Evolutionary conservation across 2,888 invertebrate species (phyloP), one percentile per base, ranked within the genome.

Genomic region (Drosophila neotestacea): DNA sequence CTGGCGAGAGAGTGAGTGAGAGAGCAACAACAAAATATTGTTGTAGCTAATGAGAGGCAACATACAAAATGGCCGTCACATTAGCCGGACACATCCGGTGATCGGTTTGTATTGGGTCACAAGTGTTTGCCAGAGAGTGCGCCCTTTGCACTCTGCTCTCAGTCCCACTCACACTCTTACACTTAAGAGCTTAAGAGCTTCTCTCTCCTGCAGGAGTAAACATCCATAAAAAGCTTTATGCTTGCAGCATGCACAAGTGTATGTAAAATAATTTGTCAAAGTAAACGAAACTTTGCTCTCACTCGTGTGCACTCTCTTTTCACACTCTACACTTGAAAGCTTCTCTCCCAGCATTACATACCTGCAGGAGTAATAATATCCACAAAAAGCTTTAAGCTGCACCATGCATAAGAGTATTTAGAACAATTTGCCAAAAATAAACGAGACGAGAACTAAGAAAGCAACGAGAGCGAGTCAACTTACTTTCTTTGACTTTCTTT

Each of bases 81-180:
- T 89, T 82, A 89, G 85, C 70, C 69, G 86, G 70, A 82, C 67
- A 84, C 89, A 85, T 89, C 90, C 86, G 88, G 86, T 88, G 90
- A 79, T 87, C 81, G 79, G 34, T 46, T 22, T 34, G 5, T n/a
- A 30, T 47, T 60, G 65, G 79, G 79, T 64, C 70, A 73, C 80
- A 79, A 67, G 63, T 66, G 52, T 41, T 48, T 22, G 13, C 54
- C 46, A 42, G 55, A 44, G 55, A 44, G 34, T 13, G 62, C 46
- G 51, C 46, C 54, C 77, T 60, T 41, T 63, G 50, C 59, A 56
- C 51, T 55, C 13, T 50, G 9, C 28, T 9, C 47, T 56, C 51
- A 30, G 39, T 44, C 51, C 13, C 39, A 11, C 56, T 30, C 32
- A 30, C 32, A 32, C 32, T 32, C 32, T 32, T 9, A 16, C 16